Evolutionary conservation across 2,888 invertebrate genomes (phyloP), one percentile per base, ranked within the genome.

Genomic region (Neoascia interrupta): DNA sequence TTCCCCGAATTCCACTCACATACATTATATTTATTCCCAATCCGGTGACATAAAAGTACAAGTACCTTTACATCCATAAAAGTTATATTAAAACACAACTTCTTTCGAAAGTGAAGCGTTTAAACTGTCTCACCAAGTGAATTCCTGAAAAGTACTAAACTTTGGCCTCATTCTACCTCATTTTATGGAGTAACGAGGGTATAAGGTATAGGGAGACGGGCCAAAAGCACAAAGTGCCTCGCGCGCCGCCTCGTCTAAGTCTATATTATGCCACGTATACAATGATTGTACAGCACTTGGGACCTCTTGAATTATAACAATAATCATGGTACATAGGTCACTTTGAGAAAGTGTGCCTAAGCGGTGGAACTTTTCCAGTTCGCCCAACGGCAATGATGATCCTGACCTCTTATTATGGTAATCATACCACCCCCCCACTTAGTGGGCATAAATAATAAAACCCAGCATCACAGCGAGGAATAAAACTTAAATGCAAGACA

Each of bases 321-420:
- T 79, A 70, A 72, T 66, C 63, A 47, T 21, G 31, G 34, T 15
- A 58, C 70, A 64, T 31, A 37, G 75, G 63, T 64, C 64, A 72
- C 53, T 64, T 21, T 34, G 23, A 47, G 51, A 31, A 45, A 6
- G 15, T 28, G 21, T 6, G n/a, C n/a, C 13, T 10, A 11, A 45
- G 31, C 23, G 15, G 15, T 31, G 41, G 2, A 51, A 28, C 26
- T 53, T 26, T 34, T 54, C 61, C 54, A 36, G 37, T 28, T 43
- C 1, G n/a, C n/a, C n/a, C 16, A 6, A 8, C 23, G 53, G 5
- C 26, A 47, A 64, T 66, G 73, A 60, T 73, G 66, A 79, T 73
- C 79, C 73, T 72, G 79, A 60, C 73, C 79, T 68, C 73, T 61
- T 73, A 73, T 73, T 73, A 73, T 61, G 79, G 73, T 73, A 79